Conservation (phyloP, 2,113 vertebrate genomes). For the Pluvialis apricaria region DNA sequence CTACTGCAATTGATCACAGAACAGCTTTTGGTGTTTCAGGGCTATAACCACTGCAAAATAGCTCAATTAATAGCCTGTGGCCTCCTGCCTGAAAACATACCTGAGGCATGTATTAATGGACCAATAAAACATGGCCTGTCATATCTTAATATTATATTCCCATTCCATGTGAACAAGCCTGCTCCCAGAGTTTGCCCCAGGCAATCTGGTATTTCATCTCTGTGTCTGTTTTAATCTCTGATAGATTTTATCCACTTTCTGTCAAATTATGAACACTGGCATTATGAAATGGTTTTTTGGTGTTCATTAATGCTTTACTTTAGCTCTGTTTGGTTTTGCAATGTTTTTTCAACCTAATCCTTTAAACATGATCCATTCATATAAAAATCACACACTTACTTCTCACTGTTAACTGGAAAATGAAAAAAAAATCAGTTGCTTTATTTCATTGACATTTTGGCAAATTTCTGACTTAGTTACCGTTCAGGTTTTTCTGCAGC, state of each 20-base stretch:
- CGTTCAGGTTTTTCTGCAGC: neutral
- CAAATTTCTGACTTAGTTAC: neutral
- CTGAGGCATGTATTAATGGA: constrained; percentile 54
- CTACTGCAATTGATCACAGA: constrained; percentile 16
- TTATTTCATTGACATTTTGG: neutral
- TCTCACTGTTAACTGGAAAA: neutral
- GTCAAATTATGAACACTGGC: neutral
- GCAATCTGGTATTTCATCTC: constrained; percentile 54
- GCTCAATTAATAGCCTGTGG: constrained; percentile 44
- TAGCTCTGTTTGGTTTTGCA: neutral
- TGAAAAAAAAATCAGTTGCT: neutral
- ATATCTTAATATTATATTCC: constrained; percentile 28
- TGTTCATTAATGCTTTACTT: neutral
- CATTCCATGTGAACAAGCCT: constrained; percentile 47
- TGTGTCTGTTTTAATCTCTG: constrained; percentile 46
- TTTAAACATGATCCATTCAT: neutral
- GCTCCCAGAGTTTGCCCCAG: constrained; percentile 36
- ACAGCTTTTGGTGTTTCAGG: constrained; percentile 23
- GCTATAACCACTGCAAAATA: constrained; percentile 39
- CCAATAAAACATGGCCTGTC: constrained; percentile 46
- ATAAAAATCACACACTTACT: neutral
- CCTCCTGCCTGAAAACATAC: constrained; percentile 49
- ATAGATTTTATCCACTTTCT: constrained; percentile 39
- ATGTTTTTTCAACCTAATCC: neutral
- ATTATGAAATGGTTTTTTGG: neutral